These are phyloP conservation scores for Catamblyrhynchus diadema DNA, from an alignment of 2,797 vertebrate species.

Conservation along the genomic window DNA sequence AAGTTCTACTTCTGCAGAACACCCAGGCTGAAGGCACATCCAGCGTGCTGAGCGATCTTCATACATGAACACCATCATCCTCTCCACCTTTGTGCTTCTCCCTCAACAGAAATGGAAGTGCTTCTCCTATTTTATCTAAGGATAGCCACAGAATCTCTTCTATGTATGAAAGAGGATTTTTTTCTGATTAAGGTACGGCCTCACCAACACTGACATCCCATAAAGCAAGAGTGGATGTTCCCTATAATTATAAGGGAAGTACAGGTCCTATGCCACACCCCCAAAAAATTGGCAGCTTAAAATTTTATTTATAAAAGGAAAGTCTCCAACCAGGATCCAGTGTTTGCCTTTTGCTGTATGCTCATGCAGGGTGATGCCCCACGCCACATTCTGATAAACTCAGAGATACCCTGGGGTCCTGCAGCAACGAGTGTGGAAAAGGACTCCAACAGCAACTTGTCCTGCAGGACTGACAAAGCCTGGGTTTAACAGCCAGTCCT, in stretches of 20 bases:
- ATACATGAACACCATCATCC: background rate
- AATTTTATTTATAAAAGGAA: background rate
- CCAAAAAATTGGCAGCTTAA: background rate
- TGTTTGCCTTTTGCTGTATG: background rate
- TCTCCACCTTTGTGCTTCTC: background rate
- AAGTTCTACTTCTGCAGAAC: background rate
- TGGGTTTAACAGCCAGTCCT: background rate
- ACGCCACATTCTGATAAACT: background rate
- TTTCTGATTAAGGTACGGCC: background rate
- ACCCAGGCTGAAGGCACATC: background rate
- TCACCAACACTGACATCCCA: background rate
- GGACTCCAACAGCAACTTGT: background rate
- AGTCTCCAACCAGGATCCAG: background rate
- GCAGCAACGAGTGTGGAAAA: fast-evolving
- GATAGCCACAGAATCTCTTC: background rate
- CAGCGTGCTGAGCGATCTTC: background rate
- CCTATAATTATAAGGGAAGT: background rate
- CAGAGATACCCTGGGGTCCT: background rate
- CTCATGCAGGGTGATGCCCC: background rate
- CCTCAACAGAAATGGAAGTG: background rate
- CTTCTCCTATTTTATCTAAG: background rate
- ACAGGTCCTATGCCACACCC: background rate
- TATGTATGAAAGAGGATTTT: background rate
- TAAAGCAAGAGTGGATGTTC: background rate
- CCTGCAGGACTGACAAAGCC: background rate